These are phyloP conservation scores for Trichopoda pennipes DNA, from an alignment of 2,888 invertebrate genomes.

Conservation along the genomic window DNA sequence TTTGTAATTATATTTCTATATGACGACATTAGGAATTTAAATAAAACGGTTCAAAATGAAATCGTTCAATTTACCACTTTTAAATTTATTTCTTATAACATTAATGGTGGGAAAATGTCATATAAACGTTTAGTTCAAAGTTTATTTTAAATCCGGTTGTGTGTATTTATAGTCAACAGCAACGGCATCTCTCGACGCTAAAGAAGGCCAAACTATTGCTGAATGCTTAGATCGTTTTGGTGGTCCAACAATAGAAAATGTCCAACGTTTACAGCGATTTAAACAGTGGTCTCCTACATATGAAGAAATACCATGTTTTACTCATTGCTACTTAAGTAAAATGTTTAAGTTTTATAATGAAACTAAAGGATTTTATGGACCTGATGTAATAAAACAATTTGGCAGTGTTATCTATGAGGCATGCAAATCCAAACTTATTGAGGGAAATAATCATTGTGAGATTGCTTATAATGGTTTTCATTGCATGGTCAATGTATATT, in stretches of 20 bases:
- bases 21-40: slow-evolving; percentile 31
- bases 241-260: slow-evolving; percentile 71
- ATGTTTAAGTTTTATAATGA: slow-evolving; percentile 75
- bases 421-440: slow-evolving; percentile 71
- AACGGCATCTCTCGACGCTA: slow-evolving; percentile 37
- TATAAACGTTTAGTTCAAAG: not conserved
- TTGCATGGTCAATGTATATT: slow-evolving; percentile 76
- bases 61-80: slow-evolving; percentile 17
- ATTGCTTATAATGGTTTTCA: slow-evolving; percentile 77
- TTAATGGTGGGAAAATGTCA: slow-evolving; percentile 48
- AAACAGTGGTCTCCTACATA: slow-evolving; percentile 74
- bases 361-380: slow-evolving; percentile 71
- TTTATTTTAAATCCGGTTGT: not conserved
- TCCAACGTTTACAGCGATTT: slow-evolving; percentile 73
- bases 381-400: slow-evolving; percentile 71
- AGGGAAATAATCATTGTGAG: slow-evolving; percentile 70
- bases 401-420: slow-evolving; percentile 74
- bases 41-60: slow-evolving; percentile 38
- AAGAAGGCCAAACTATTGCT: slow-evolving; percentile 70
- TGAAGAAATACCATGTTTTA: slow-evolving; percentile 77
- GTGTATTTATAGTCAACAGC: slow-evolving; percentile 38
- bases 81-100: slow-evolving; percentile 1
- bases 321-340: slow-evolving; percentile 74
- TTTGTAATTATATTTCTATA: slow-evolving; percentile 35
- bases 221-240: slow-evolving; percentile 74